These are phyloP conservation scores for Elymnias hypermnestra DNA, from an alignment of 1,140 invertebrate species.

Conservation along the genomic window DNA sequence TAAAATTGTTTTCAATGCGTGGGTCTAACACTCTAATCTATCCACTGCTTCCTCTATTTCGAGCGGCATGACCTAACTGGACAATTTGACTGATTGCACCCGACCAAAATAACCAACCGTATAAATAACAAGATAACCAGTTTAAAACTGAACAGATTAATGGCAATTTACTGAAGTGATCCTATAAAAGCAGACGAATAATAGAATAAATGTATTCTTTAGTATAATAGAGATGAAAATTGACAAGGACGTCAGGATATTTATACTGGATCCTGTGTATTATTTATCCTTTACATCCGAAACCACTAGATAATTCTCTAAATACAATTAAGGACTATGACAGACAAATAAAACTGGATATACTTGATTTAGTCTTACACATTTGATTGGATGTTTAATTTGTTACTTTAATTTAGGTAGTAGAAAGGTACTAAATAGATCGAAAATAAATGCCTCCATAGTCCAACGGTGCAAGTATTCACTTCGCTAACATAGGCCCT, in stretches of 20 bases:
- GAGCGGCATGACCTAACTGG: constrained; percentile 33
- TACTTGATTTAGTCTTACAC: no score
- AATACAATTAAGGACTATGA: no score
- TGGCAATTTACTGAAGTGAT: constrained; percentile 18
- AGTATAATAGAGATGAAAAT: background rate
- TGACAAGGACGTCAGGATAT: background rate
- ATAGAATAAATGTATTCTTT: constrained; percentile 3
- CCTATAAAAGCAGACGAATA: constrained; percentile 3
- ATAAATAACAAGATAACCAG: constrained; percentile 17
- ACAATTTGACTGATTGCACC: constrained; percentile 33
- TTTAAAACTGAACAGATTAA: constrained; percentile 16
- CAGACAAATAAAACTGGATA: no score
- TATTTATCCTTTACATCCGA: no score
- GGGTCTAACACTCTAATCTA: constrained; percentile 27
- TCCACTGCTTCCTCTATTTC: constrained; percentile 37
- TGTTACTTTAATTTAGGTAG: no score
- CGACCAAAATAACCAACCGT: constrained; percentile 19
- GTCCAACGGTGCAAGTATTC: no score
- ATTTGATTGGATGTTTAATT: no score
- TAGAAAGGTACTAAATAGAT: no score
- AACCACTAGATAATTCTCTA: no score
- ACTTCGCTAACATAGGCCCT: no score
- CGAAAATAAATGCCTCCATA: no score
- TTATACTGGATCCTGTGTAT: no score
- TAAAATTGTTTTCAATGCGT: constrained; percentile 31